A percentile compares a stretch with the other conserved stretches of the same genome.
Conservation (phyloP, 2,113 vertebrate species). For the Gallinago paraguaiae region DNA sequence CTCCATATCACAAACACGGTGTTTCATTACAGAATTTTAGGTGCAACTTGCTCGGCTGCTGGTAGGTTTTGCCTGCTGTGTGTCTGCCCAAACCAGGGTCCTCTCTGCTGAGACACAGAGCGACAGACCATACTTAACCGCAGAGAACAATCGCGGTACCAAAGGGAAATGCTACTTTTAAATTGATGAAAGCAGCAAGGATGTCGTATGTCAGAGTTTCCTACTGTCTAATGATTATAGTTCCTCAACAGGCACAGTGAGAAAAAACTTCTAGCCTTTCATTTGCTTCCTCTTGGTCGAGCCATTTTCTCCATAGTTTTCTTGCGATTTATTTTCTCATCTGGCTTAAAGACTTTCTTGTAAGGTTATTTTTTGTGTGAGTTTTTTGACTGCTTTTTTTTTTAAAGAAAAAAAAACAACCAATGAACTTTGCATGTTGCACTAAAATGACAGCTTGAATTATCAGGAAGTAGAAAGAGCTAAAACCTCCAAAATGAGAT, state of each 20-base stretch:
- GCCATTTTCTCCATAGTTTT: conserved; percentile 1
- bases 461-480: background rate
- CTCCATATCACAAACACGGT: background rate
- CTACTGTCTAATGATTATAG: conserved; percentile 12
- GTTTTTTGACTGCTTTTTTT: background rate
- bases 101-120: background rate
- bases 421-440: background rate
- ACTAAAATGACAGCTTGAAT: background rate
- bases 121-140: background rate
- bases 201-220: background rate
- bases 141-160: background rate
- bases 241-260: background rate
- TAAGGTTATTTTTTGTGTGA: background rate
- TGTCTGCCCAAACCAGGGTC: background rate
- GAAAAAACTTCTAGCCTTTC: background rate
- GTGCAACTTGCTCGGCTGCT: background rate
- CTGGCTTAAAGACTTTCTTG: background rate
- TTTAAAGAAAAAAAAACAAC: background rate
- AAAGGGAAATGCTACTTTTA: conserved; percentile 11
- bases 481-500: background rate
- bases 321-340: background rate
- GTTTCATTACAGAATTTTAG: background rate
- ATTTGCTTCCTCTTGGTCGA: background rate
- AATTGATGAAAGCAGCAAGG: conserved; percentile 9
- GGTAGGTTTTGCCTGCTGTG: background rate